Percentiles rank a stretch among this genome's conserved stretches.
These are phyloP conservation scores for Philypnodon macrostomus DNA, from an alignment of 2,797 vertebrate species.

Conservation along the genomic window DNA sequence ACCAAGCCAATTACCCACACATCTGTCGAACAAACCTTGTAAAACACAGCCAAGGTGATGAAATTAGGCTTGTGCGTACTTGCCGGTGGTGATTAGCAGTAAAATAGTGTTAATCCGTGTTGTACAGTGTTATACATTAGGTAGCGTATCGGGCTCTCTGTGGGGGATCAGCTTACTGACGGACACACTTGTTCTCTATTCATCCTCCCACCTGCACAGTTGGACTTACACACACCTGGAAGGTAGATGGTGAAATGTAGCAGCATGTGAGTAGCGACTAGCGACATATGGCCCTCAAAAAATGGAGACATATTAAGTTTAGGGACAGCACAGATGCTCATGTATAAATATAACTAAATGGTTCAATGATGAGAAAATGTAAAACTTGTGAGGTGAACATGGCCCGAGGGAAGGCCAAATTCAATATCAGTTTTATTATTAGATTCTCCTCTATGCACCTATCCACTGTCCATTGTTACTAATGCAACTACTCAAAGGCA, in stretches of 20 bases:
- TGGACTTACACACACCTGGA: conserved; percentile 10
- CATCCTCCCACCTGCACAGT: conserved; percentile 36
- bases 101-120: conserved; percentile 66
- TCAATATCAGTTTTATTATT: conserved; percentile 11
- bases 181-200: conserved; percentile 56
- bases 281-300: conserved; percentile 41
- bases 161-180: conserved; percentile 66
- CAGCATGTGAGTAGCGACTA: conserved; percentile 34
- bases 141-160: conserved; percentile 57
- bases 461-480: too few species aligned
- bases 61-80: conserved; percentile 51
- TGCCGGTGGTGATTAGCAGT: conserved; percentile 49
- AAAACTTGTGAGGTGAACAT: conserved; percentile 44
- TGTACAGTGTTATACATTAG: conserved; percentile 65
- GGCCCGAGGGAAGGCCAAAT: conserved; percentile 39
- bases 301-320: conserved; percentile 39
- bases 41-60: conserved; percentile 65
- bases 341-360: conserved; percentile 51
- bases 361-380: conserved; percentile 52
- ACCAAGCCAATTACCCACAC: conserved; percentile 67
- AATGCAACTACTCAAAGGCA: too few species aligned
- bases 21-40: conserved; percentile 66
- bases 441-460: not conserved
- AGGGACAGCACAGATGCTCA: conserved; percentile 50
- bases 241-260: conserved; percentile 19